Base-by-base conservation (phyloP, 1,140 invertebrate species). In the Augochlora pura region DNA sequence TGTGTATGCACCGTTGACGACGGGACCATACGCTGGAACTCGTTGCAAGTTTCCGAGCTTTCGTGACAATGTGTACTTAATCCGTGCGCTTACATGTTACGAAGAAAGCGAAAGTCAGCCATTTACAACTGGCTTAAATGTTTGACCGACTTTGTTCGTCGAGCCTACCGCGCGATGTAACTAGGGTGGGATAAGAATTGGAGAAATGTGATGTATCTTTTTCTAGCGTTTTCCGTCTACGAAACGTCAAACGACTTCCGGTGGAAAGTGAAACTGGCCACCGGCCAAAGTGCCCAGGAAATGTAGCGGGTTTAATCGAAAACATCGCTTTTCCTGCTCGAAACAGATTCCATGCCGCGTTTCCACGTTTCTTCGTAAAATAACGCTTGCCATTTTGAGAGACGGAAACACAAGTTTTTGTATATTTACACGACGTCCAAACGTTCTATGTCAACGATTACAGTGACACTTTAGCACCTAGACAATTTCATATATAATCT, bases 31-130 rank as follows among this genome's bases (percentile, higher is more conserved):
- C 25, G n/a, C 38, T 9, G 32, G 57, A 71, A 81, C 27, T 39
- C 21, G 25, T 62, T 27, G 39, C 9, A 16, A 39, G 7, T 38
- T n/a, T 32, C 32, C 27, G 49, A 65, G 32, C 18, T 39, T 63
- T 57, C 66, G 66, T 81, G 77, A 83, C 65, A 21, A 32, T n/a
- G 54, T 27, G n/a, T 39, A 39, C n/a, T 82, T 62, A 68, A 12
- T n/a, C 14, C 9, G 12, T 12, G 49, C 14, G 49, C 14, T 71
- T 83, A 80, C 38, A 57, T 52, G 3, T 25, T 70, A 8, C 5
- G 49, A 23, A 8, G 64, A 84, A 84, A 80, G 57, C 38, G 54
- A 73, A 74, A 71, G 70, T 80, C 81, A 62, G 66, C 46, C 71
- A 74, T 65, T 72, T 32, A 32, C 74, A n/a, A 39, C 16, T 18